Evolutionary conservation across 2,797 vertebrate species (phyloP).

Genomic region (Australoheros facetus): DNA sequence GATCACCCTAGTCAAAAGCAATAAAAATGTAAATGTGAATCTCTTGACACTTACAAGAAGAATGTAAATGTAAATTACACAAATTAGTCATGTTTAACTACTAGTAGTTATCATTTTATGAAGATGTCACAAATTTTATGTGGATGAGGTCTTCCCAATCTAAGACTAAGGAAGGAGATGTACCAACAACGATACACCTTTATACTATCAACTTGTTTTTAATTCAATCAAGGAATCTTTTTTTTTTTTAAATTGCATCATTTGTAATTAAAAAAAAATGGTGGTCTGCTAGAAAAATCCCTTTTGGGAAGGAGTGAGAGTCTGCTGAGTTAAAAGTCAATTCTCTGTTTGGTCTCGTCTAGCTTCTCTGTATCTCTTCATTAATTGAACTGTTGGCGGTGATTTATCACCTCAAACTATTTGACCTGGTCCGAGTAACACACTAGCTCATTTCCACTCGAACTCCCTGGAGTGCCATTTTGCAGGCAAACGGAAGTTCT

Average conservation of each 20-base stretch:
- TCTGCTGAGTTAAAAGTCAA: conserved; percentile 20
- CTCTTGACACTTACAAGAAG: conserved; percentile 12
- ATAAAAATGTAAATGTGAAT: conserved; percentile 15
- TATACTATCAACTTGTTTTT: not conserved
- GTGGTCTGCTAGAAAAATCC: conserved; percentile 2
- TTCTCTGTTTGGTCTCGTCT: conserved; percentile 14
- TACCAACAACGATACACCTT: not conserved
- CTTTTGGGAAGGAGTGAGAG: not conserved
- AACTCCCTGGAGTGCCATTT: conserved; percentile 33
- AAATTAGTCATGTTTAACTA: conserved; percentile 14
- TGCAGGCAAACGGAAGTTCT: conserved; percentile 34
- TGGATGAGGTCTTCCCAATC: not conserved
- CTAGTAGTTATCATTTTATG: not conserved
- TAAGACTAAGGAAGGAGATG: not conserved
- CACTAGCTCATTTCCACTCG: conserved; percentile 42
- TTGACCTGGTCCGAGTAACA: conserved; percentile 44
- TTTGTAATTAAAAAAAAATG: not conserved
- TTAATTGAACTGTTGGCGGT: conserved; percentile 57
- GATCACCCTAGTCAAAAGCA: not conserved
- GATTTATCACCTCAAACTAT: conserved; percentile 62
- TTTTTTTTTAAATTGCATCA: not conserved
- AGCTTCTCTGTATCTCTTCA: conserved; percentile 30
- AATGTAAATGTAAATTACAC: conserved; percentile 10
- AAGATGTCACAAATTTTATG: conserved; percentile 5
- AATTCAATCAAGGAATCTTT: not conserved